phyloP scores from a whole-genome alignment of 1,140 invertebrate genomes.

The Heliconius eleuchia region DNA sequence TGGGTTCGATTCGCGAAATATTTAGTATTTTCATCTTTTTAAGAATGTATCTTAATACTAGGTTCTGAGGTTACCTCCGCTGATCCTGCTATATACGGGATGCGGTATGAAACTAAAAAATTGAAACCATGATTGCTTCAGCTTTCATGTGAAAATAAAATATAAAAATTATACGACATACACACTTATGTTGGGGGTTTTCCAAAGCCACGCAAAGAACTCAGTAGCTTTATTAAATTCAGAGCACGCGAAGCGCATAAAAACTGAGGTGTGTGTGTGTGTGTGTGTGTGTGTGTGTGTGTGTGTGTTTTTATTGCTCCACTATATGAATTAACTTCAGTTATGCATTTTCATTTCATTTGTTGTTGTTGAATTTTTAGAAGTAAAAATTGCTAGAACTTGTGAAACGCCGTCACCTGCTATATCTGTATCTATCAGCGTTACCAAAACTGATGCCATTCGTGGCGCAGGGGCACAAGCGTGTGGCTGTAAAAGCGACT shows the following conservation, averaged over 20 bases:
- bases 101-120: neutral
- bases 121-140: neutral
- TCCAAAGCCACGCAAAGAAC: slow-evolving; percentile 8
- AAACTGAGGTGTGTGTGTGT: neutral
- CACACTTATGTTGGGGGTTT: neutral
- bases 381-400: too few relatives aligned
- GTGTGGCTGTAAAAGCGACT: too few relatives aligned
- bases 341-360: neutral
- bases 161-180: neutral
- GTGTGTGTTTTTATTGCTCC: neutral
- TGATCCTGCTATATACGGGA: neutral
- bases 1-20: too few relatives aligned
- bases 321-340: neutral
- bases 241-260: slow-evolving; percentile 11
- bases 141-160: neutral
- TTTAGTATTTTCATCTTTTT: too few relatives aligned
- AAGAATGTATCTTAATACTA: neutral
- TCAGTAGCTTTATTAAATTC: neutral
- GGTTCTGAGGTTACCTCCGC: too few relatives aligned
- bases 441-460: too few relatives aligned
- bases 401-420: too few relatives aligned
- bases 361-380: too few relatives aligned
- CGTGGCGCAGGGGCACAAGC: too few relatives aligned
- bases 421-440: too few relatives aligned
- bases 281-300: neutral